Evolutionary conservation across 2,797 vertebrate genomes (phyloP), one percentile per base, ranked within the genome.

Genomic region (Ara ararauna): DNA sequence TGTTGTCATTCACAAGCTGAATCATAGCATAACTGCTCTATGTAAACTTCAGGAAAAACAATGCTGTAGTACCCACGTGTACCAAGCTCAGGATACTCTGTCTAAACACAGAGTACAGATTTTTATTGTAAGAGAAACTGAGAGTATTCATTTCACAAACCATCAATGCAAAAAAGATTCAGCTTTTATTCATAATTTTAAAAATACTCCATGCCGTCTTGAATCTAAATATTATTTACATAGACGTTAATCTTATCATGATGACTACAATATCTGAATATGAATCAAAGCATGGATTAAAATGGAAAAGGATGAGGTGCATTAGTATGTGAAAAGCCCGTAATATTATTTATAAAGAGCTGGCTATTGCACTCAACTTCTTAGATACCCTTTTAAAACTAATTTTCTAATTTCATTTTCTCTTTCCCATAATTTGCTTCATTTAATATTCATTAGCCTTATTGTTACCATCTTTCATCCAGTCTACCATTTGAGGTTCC

Each of bases 381-480:
- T 40, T 73, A 86, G 66, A 85, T 53, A 81, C 11, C 11, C 21
- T 47, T 96, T 91, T 58, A 81, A 94, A 96, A 84, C 23, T 73
- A 53, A 93, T 90, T 94, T 86, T 60, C 60, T 91, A 91, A 92
- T 78, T 90, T 83, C 51, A 48, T 87, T 94, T 92, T 87, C 96
- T 80, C 60, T 88, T 82, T 74, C 74, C 30, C 71, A 38, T 71
- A 64, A 71, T 93, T 94, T 74, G 11, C 61, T 89, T 88, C 30
- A 84, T 94, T 92, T 93, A 88, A 85, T 85, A 95, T 91, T 94
- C 67, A 93, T 90, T 80, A 12, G 24, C 11, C 30, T 91, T 84
- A 89, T 76, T 86, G 47, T 88, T 86, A 51, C 24, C 40, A 78
- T 94, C 62, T 86, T 93, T 93, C 89, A 76, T 88, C n/a, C 50